phyloP scores from a whole-genome alignment of 2,797 vertebrate species.

The Sebastes cheni region DNA sequence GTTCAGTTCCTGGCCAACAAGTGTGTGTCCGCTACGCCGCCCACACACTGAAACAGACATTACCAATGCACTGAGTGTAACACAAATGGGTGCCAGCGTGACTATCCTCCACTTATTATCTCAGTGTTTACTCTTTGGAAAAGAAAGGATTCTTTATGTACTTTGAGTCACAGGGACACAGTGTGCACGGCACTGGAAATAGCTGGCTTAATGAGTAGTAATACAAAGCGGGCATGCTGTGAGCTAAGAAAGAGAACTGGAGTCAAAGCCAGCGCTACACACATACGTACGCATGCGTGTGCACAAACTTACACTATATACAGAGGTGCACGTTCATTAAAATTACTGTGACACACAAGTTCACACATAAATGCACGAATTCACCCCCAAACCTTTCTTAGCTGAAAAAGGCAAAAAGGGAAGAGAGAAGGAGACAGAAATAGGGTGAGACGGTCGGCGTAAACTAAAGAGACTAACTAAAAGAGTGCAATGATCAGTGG shows the following conservation, averaged over 20 bases:
- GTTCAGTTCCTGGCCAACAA: not conserved
- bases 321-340: not conserved
- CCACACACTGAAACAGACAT: constrained; percentile 29
- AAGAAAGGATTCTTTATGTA: constrained; percentile 35
- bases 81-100: constrained; percentile 29
- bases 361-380: not conserved
- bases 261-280: constrained; percentile 7
- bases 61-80: constrained; percentile 46
- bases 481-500: not conserved
- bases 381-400: not conserved
- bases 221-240: constrained; percentile 33
- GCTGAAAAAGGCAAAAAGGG: not conserved
- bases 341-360: not conserved
- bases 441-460: not conserved
- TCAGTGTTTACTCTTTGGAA: constrained; percentile 29
- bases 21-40: constrained; percentile 8
- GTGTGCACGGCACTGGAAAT: constrained; percentile 12
- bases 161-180: constrained; percentile 11
- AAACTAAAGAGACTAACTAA: not conserved
- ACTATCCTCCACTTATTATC: constrained; percentile 50
- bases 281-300: not conserved
- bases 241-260: constrained; percentile 18
- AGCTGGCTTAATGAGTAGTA: constrained; percentile 34
- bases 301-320: not conserved
- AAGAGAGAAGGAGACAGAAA: not conserved